Conservation (phyloP, 2,888 invertebrate genomes). For the Scelioninae gen. 1 region DNA sequence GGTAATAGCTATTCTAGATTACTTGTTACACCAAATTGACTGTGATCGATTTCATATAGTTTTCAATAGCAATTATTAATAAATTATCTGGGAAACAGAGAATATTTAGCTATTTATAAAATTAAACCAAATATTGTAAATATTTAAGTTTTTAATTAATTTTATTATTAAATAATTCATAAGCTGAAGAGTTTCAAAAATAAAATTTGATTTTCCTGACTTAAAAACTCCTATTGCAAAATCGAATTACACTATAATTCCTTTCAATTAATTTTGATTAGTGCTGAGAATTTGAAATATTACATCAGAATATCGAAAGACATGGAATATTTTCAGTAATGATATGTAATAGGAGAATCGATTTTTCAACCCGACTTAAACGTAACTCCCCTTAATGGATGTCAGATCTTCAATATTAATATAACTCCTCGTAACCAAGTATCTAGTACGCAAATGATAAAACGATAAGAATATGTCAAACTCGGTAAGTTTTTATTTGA, state of each 20-base stretch:
- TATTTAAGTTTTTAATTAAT: too few relatives aligned
- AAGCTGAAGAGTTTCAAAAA: too few relatives aligned
- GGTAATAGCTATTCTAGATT: too few relatives aligned
- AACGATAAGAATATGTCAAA: slow-evolving; percentile 2
- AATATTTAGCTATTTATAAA: too few relatives aligned
- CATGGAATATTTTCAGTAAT: slow-evolving; percentile 22
- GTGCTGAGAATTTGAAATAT: not conserved
- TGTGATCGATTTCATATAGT: too few relatives aligned
- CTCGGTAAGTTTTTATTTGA: not conserved
- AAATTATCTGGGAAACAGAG: too few relatives aligned
- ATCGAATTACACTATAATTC: slow-evolving; percentile 5
- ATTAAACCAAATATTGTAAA: too few relatives aligned
- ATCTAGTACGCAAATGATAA: slow-evolving; percentile 6
- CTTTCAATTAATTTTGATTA: slow-evolving; percentile 19
- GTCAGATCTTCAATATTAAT: slow-evolving; percentile 34
- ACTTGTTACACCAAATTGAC: too few relatives aligned
- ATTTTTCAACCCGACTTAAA: slow-evolving; percentile 24
- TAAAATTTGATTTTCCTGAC: too few relatives aligned
- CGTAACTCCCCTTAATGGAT: slow-evolving; percentile 23
- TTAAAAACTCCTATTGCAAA: too few relatives aligned
- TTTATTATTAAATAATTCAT: too few relatives aligned
- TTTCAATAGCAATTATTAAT: too few relatives aligned
- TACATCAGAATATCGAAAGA: slow-evolving; percentile 4
- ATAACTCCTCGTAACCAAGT: slow-evolving; percentile 8
- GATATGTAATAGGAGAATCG: slow-evolving; percentile 26